phyloP scores from a whole-genome alignment of 1,140 invertebrate species.

The Panulirus ornatus region DNA sequence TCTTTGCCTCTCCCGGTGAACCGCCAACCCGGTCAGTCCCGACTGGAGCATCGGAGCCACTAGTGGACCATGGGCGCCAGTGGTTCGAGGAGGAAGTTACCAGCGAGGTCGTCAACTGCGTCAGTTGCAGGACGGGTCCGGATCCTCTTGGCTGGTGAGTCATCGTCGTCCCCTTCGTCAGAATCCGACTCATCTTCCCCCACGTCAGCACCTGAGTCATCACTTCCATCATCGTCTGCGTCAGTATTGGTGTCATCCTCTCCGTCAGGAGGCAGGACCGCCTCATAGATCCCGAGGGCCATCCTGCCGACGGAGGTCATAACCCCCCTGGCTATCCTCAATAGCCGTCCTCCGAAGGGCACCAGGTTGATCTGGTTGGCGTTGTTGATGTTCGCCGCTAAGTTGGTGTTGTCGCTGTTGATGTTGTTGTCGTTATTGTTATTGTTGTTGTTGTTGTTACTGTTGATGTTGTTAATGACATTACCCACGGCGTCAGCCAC shows the following conservation, averaged over 20 bases:
- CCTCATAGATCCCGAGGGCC: conserved; percentile 19
- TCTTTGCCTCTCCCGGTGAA: no score
- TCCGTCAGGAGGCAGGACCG: neutral
- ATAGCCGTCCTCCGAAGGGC: conserved; percentile 19
- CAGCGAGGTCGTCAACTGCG: no score
- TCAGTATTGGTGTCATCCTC: neutral
- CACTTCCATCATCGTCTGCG: neutral
- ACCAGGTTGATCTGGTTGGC: conserved; percentile 69
- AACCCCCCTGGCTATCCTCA: conserved; percentile 20
- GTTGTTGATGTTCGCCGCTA: conserved; percentile 66
- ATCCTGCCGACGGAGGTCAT: conserved; percentile 17
- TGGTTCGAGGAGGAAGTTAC: no score
- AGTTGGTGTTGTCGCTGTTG: conserved; percentile 65
- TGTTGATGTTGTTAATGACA: conserved; percentile 69
- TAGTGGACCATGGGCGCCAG: no score
- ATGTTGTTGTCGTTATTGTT: conserved; percentile 72
- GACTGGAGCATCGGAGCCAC: no score
- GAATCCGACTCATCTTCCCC: no score
- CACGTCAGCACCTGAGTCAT: neutral
- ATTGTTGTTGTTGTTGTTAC: conserved; percentile 70
- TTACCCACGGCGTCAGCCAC: conserved; percentile 67
- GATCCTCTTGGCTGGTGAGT: no score
- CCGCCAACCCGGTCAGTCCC: no score
- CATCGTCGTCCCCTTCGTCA: neutral
- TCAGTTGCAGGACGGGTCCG: no score